A percentile compares a stretch with the other conserved stretches of the same genome.
Conservation (phyloP, 1,140 invertebrate species). For the Vanessa tameamea region DNA sequence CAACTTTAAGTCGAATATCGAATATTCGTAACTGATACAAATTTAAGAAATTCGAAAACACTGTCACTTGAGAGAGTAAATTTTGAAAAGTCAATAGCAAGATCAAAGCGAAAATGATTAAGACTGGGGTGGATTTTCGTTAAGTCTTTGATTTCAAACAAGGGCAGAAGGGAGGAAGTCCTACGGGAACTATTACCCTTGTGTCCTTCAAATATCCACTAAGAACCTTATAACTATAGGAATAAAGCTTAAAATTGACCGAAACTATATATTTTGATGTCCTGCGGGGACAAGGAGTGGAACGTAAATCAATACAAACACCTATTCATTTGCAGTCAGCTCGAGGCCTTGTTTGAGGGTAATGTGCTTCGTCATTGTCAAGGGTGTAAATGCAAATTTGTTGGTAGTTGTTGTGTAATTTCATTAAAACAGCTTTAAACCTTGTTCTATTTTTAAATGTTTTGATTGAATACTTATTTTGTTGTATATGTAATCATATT, state of each 20-base stretch:
- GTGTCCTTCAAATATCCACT: slow-evolving; percentile 1
- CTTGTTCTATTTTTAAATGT: not conserved
- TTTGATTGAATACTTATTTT: not conserved
- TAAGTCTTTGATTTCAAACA: slow-evolving; percentile 36
- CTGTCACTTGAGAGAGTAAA: slow-evolving; percentile 12
- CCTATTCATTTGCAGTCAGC: slow-evolving; percentile 43
- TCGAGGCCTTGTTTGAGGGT: slow-evolving; percentile 24
- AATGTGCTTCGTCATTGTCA: slow-evolving; percentile 13
- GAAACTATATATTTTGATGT: slow-evolving; percentile 16
- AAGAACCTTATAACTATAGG: not conserved
- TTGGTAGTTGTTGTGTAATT: slow-evolving; percentile 12
- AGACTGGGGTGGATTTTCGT: slow-evolving; percentile 38
- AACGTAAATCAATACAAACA: slow-evolving; percentile 54
- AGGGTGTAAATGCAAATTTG: slow-evolving; percentile 28
- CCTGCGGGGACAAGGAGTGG: slow-evolving; percentile 38
- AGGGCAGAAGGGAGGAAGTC: slow-evolving; percentile 30
- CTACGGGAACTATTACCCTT: slow-evolving; percentile 31
- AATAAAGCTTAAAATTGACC: slow-evolving; percentile 16
- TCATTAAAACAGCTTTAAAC: slow-evolving; percentile 5
- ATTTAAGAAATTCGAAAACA: not conserved
- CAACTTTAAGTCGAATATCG: not conserved
- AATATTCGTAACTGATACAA: too few species aligned
- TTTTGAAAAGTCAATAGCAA: slow-evolving; percentile 31
- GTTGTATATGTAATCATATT: not conserved
- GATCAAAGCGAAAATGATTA: slow-evolving; percentile 42